These are phyloP conservation scores for Prosopocoilus inquinatus DNA, from an alignment of 2,888 invertebrate species.

Conservation along the genomic window DNA sequence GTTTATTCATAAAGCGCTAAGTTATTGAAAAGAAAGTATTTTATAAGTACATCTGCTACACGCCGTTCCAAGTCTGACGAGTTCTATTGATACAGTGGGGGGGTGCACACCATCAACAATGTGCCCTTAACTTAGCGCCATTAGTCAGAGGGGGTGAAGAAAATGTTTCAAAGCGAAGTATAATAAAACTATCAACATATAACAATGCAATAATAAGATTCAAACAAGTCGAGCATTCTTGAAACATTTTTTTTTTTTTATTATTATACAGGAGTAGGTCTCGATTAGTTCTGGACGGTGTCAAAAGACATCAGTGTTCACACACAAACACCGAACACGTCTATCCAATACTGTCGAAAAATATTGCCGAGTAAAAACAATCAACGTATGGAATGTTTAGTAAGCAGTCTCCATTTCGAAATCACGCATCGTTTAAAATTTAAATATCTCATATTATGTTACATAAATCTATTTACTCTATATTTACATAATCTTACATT, in stretches of 20 bases:
- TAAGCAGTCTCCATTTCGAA: conserved; percentile 6
- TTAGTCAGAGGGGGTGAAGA: not conserved
- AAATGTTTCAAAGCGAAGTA: conserved; percentile 1
- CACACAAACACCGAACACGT: not conserved
- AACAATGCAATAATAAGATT: conserved; percentile 43
- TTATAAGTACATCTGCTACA: conserved; percentile 1
- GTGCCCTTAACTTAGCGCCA: conserved; percentile 6
- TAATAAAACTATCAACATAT: conserved; percentile 12
- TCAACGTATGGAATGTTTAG: not conserved
- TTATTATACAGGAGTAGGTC: not conserved
- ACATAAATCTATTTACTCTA: conserved; percentile 33
- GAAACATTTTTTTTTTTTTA: not conserved
- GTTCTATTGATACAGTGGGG: not conserved
- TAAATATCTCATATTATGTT: conserved; percentile 10
- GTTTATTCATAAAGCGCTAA: conserved; percentile 11
- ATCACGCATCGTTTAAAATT: conserved; percentile 14
- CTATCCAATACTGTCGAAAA: not conserved
- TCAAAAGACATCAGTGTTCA: not conserved
- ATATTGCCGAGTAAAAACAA: not conserved
- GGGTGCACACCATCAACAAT: conserved; percentile 18
- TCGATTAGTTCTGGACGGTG: not conserved
- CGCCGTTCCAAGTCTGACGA: not conserved
- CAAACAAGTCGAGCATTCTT: conserved; percentile 24
- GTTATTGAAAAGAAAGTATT: not conserved
- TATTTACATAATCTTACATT: conserved; percentile 42